phyloP scores from a whole-genome alignment of 1,140 invertebrate species.

The Asbolus verrucosus region DNA sequence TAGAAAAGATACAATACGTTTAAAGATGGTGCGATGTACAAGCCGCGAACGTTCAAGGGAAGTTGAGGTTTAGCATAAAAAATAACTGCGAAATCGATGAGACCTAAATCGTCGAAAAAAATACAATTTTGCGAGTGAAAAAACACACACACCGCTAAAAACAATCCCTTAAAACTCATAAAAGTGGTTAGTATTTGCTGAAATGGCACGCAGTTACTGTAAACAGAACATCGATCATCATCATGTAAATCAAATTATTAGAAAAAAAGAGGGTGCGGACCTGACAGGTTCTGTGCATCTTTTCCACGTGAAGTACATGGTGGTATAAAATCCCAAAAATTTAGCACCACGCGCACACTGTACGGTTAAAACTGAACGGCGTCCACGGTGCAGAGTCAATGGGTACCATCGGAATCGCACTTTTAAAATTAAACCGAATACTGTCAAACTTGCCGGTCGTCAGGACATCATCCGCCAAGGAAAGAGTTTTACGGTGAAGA shows the following conservation, averaged over 20 bases:
- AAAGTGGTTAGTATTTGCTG: no score
- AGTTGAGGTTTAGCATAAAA: no score
- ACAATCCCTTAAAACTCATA: neutral
- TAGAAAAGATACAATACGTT: no score
- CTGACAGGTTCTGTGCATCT: slow-evolving; percentile 40
- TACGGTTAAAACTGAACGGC: neutral
- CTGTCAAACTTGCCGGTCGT: slow-evolving; percentile 2
- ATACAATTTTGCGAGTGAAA: neutral
- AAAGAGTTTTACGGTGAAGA: slow-evolving; percentile 21
- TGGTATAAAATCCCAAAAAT: slow-evolving; percentile 26
- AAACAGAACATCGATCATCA: slow-evolving; percentile 20
- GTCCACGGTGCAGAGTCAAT: neutral
- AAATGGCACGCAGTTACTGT: neutral
- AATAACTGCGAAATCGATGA: no score
- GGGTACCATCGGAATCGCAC: neutral
- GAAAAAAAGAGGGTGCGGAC: slow-evolving; percentile 52
- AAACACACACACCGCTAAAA: neutral
- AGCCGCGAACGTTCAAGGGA: no score
- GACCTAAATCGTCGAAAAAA: no score
- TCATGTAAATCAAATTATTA: slow-evolving; percentile 29
- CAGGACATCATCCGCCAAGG: slow-evolving; percentile 29
- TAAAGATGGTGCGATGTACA: no score
- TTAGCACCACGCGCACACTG: slow-evolving; percentile 17
- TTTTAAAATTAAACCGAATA: neutral
- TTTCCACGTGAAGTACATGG: slow-evolving; percentile 47